Conservation (phyloP, 37 sponge, comb jelly and placozoan species). For the Halichondria panicea region DNA sequence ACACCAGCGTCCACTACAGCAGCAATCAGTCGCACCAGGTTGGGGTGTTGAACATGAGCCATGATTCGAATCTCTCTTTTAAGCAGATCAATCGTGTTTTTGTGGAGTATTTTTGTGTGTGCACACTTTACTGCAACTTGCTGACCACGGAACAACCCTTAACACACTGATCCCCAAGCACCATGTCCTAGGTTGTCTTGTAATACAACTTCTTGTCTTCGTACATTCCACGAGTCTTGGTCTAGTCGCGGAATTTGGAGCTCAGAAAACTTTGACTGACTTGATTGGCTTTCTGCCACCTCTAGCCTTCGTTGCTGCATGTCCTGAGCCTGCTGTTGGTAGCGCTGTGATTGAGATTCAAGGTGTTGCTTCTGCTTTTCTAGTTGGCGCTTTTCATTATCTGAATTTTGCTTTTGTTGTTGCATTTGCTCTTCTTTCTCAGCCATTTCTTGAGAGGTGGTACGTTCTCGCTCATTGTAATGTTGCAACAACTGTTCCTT, state of each 20-base stretch:
- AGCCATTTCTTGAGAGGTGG: too few species aligned
- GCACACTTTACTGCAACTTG: conserved; percentile 32
- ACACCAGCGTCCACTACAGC: conserved; percentile 52
- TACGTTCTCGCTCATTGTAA: too few species aligned
- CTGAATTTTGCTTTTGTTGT: too few species aligned
- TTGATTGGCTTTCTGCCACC: too few species aligned
- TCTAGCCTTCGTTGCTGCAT: too few species aligned
- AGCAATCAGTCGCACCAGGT: conserved; percentile 72
- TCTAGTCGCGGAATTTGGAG: not conserved
- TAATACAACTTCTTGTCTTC: not conserved
- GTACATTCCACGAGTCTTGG: conserved; percentile 13
- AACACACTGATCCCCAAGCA: conserved; percentile 23
- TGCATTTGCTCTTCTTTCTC: too few species aligned
- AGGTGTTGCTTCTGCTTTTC: too few species aligned
- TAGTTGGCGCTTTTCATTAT: too few species aligned
- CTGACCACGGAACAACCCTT: conserved; percentile 18
- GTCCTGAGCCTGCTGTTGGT: too few species aligned
- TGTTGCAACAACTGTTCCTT: too few species aligned
- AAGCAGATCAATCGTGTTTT: not conserved
- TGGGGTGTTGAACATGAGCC: conserved; percentile 64
- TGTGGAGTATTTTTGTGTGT: not conserved
- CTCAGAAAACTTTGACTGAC: too few species aligned
- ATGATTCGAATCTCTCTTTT: conserved; percentile 64
- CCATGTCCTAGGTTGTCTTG: conserved; percentile 20
- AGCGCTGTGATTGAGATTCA: too few species aligned